Evolutionary conservation across 2,113 vertebrate genomes (phyloP).

Genomic region (Hippocampus guttulatus): DNA sequence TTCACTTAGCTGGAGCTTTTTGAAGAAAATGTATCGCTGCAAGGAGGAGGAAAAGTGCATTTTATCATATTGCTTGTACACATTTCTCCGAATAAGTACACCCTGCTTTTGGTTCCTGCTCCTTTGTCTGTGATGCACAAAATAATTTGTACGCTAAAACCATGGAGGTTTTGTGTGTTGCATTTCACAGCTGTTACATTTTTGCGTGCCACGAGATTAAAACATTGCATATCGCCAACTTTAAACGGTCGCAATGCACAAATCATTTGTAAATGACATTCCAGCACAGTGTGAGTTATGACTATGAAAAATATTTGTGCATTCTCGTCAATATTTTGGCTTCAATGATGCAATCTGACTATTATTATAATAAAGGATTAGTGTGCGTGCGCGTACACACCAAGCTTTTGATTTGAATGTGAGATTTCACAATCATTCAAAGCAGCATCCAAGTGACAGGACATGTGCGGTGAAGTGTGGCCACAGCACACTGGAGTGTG

Average conservation of each 20-base stretch:
- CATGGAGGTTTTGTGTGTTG: not conserved
- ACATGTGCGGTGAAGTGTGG: not conserved
- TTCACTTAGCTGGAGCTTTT: constrained; percentile 39
- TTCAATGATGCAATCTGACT: not conserved
- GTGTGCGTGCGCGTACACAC: constrained; percentile 3
- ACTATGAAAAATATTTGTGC: not conserved
- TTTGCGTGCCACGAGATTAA: not conserved
- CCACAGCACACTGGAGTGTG: not conserved
- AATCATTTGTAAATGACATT: not conserved
- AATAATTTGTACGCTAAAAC: not conserved
- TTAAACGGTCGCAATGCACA: not conserved
- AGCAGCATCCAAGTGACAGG: constrained; percentile 1
- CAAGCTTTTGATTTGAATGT: constrained; percentile 23
- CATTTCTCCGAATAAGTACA: constrained; percentile 1
- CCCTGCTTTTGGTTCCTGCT: not conserved
- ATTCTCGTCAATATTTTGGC: not conserved
- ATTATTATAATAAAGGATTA: not conserved
- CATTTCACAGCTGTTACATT: not conserved
- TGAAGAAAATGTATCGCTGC: constrained; percentile 34
- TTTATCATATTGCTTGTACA: not conserved
- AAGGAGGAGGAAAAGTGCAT: constrained; percentile 12
- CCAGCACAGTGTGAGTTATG: not conserved
- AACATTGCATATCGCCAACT: not conserved
- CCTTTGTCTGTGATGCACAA: not conserved
- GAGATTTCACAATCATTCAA: constrained; percentile 26